Base-by-base conservation (phyloP, 2,113 vertebrate species). In the Eurypyga helias region DNA sequence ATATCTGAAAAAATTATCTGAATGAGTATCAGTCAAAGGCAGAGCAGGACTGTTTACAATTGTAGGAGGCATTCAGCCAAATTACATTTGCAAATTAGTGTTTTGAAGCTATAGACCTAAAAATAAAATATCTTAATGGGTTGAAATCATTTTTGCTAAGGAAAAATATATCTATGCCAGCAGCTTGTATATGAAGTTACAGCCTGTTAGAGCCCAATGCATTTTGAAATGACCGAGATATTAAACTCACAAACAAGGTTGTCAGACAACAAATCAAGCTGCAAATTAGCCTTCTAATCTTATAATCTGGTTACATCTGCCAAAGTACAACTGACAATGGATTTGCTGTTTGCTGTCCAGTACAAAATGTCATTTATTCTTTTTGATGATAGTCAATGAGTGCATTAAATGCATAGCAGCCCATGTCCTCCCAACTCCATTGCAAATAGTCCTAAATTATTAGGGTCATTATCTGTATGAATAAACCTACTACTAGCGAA, bases 231-330 rank as follows among this genome's bases (percentile, higher is more conserved):
- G 83, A 89, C 88, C 48, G 4, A 93, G 91, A 84, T 85, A 90
- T 83, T 93, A 95, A 97, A 77, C 51, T 85, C 73, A 73, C 87
- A 96, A 96, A 93, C 82, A 95, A 96, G 91, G 55, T 66, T 96
- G 89, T 97, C 97, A 94, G 84, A 88, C 87, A 90, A 93, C 82
- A 86, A 94, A 96, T 92, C 91, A 95, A 90, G 82, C 61, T 83
- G 67, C 72, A 96, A 96, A 96, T 95, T 95, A 96, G 43, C 36
- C 67, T 95, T 90, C 78, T 96, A 91, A 91, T 97, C 57, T 88
- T 54, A 55, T 94, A 90, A 95, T 93, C 89, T 85, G 29, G 57
- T 94, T 94, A 57, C 65, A 87, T 48, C 49, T 94, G 83, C 90
- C 87, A 82, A 29, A 92, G 46, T 93, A 66, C 64, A 85, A 94